A percentile compares a stretch with the other conserved stretches of the same genome.
phyloP scores from a whole-genome alignment of 2,113 vertebrate species.

The Amazona guildingii region DNA sequence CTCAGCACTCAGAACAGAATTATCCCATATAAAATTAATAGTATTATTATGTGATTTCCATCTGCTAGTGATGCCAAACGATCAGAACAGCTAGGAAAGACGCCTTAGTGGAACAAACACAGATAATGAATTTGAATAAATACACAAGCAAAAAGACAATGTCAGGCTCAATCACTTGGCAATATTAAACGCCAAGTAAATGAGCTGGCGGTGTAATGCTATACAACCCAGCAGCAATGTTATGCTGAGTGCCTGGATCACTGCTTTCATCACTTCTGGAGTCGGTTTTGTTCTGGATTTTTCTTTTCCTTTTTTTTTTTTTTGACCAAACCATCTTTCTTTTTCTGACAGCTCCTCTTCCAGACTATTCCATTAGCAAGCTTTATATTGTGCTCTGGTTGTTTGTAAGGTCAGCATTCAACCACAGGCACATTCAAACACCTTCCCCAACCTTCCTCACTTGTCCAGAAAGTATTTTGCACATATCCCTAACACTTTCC shows the following conservation, averaged over 20 bases:
- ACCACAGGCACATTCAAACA: not conserved
- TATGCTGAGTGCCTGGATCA: not conserved
- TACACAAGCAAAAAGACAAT: conserved; percentile 31
- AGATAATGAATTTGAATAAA: conserved; percentile 49
- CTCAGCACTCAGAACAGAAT: conserved; percentile 4
- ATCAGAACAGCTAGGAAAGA: conserved; percentile 44
- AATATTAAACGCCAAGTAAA: not conserved
- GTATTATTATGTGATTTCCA: conserved; percentile 58
- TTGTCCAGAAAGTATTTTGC: not conserved
- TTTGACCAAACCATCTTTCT: not conserved
- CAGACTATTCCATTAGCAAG: not conserved
- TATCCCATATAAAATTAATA: conserved; percentile 52
- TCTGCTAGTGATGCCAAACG: conserved; percentile 15
- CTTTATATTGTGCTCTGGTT: not conserved
- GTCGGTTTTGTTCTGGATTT: not conserved
- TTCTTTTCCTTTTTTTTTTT: not conserved
- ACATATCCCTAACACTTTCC: not conserved
- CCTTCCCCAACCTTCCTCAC: not conserved
- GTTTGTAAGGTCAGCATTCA: accelerated
- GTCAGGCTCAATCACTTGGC: conserved; percentile 2
- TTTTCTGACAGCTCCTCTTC: not conserved
- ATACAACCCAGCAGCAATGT: not conserved
- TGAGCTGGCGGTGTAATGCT: not conserved
- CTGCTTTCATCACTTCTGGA: not conserved
- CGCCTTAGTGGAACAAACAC: conserved; percentile 53